Base-by-base conservation (phyloP, 1,140 invertebrate species). In the Zophobas morio region DNA sequence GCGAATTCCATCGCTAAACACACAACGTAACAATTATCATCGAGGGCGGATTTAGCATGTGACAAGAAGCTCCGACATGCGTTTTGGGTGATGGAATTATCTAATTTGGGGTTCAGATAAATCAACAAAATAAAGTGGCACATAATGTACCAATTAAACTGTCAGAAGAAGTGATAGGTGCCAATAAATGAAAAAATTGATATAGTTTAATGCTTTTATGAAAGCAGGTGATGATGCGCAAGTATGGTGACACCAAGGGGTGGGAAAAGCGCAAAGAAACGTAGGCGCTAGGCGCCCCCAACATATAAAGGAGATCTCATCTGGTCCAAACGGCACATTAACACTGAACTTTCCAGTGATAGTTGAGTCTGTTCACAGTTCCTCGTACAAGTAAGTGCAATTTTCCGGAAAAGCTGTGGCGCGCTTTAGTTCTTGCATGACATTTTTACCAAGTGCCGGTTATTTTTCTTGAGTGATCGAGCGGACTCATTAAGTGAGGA, bases 291-390 rank as follows among this genome's bases (percentile, higher is more conserved):
- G 72, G 56, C 72, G 49, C 40, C 36, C 36, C 6, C 32, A 66
- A 74, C 63, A 75, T 78, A 78, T 78, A 78, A 78, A 78, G 36
- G 71, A 75, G 77, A 78, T 70, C 47, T 51, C 73, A 49, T 74
- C 73, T 75, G 40, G 57, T 75, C 63, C 34, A 78, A 73, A 56
- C 73, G 60, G 72, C 77, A 78, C 77, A 78, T 78, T 78, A 75
- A 57, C 77, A 70, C 51, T 74, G 63, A 75, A 78, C 53, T 70
- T 51, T 54, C 70, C 66, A 78, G 73, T 75, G 42, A 40, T 71
- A 76, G 49, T 71, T 54, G 46, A 60, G 32, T 34, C 36, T 53
- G 34, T 72, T 49, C 71, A 51, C 37, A 75, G 33, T 66, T 63
- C 75, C 63, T 51, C 39, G 32, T 34, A 8, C 56, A 56, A 63